A percentile compares a stretch with the other conserved stretches of the same genome.
These are phyloP conservation scores for Melanchra persicariae DNA, from an alignment of 2,888 invertebrate genomes.

Conservation along the genomic window DNA sequence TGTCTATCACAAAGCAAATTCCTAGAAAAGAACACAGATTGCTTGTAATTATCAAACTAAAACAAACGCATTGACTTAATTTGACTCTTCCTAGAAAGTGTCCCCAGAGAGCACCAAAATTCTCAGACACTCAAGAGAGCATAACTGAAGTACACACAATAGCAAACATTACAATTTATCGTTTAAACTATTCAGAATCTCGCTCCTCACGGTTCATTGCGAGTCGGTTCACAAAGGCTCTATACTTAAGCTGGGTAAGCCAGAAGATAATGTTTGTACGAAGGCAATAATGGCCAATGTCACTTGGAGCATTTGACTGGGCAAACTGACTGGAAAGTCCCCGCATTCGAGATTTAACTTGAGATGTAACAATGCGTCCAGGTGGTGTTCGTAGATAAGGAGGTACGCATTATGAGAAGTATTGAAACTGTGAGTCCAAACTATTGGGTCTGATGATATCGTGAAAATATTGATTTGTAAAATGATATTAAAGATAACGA, in stretches of 20 bases:
- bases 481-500: too few relatives aligned
- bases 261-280: constrained; percentile 84
- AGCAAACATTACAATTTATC: constrained; percentile 61
- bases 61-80: background rate
- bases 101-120: background rate
- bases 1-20: background rate
- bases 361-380: constrained; percentile 63
- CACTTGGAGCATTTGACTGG: constrained; percentile 85
- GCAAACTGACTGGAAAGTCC: constrained; percentile 79
- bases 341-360: constrained; percentile 69
- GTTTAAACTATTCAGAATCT: constrained; percentile 65
- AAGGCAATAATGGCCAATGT: constrained; percentile 87
- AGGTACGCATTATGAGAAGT: constrained; percentile 31
- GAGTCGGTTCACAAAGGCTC: constrained; percentile 61
- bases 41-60: background rate
- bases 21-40: background rate
- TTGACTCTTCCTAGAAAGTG: background rate
- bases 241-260: constrained; percentile 78
- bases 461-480: background rate
- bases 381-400: constrained; percentile 56
- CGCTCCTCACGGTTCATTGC: constrained; percentile 55
- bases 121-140: constrained; percentile 18
- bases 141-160: constrained; percentile 33
- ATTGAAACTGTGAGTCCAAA: constrained; percentile 35
- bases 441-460: constrained; percentile 6